Percentiles rank a stretch among this genome's conserved stretches.
Evolutionary conservation across 2,888 invertebrate genomes (phyloP).

Genomic region (Acrocera orbiculus): DNA sequence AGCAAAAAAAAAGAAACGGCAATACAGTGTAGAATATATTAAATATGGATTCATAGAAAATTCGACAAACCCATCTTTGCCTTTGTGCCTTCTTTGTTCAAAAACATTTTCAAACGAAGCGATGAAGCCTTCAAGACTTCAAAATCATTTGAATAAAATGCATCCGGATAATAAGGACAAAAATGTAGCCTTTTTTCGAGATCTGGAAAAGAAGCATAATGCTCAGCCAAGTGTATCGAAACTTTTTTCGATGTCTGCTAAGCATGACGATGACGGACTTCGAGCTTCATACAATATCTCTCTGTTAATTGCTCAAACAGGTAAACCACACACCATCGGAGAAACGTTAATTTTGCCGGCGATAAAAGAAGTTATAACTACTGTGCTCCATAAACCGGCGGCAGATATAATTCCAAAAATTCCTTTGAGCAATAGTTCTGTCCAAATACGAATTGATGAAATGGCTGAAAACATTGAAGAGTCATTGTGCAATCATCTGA

Average conservation of each 20-base stretch:
- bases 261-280: slow-evolving; percentile 6
- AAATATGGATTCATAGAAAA: slow-evolving; percentile 4
- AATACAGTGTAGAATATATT: slow-evolving; percentile 5
- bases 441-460: slow-evolving; percentile 21
- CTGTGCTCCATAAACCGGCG: slow-evolving; percentile 19
- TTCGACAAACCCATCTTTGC: slow-evolving; percentile 1
- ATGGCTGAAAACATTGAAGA: slow-evolving; percentile 20
- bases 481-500: slow-evolving; percentile 18
- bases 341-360: slow-evolving; percentile 18
- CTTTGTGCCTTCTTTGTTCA: slow-evolving; percentile 3
- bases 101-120: slow-evolving; percentile 7
- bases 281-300: slow-evolving; percentile 6
- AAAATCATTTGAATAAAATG: slow-evolving; percentile 7
- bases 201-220: slow-evolving; percentile 2
- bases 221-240: neutral
- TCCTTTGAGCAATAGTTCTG: slow-evolving; percentile 20
- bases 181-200: slow-evolving; percentile 5
- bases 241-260: slow-evolving; percentile 2
- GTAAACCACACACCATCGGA: slow-evolving; percentile 6
- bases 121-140: slow-evolving; percentile 6
- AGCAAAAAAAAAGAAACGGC: neutral
- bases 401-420: slow-evolving; percentile 18
- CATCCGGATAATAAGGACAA: slow-evolving; percentile 6
- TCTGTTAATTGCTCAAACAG: slow-evolving; percentile 6
- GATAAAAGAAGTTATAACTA: slow-evolving; percentile 18